Base-by-base conservation (phyloP, 2,797 vertebrate species). In the Mallotus villosus region DNA sequence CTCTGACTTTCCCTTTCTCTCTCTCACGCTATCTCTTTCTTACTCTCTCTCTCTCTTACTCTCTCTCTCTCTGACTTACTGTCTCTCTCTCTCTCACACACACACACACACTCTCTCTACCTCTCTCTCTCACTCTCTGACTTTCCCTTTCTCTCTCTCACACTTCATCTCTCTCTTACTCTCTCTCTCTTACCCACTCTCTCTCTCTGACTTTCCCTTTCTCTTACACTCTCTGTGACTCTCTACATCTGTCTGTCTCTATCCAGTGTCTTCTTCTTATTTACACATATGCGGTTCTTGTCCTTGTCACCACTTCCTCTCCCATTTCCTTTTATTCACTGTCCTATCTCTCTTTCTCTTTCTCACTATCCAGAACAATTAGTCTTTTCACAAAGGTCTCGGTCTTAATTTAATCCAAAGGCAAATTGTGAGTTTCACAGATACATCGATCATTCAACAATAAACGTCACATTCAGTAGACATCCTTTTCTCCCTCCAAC, bases 401-500 rank as follows among this genome's bases (percentile, higher is more conserved):
- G 7, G 34, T 37, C 34, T 37, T 37, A 9, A 9, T 37, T 37
- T 37, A 37, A 37, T 37, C 34, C 8, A 1, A 51, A 2, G 49
- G 49, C 49, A 51, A 51, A 51, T 16, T 16, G 46, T 49, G 49
- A 51, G 12, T 51, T 51, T 55, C 51, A 55, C 51, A 55, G 51
- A 46, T 55, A 5, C 51, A 55, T n/a, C 6, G 16, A n/a, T 55
- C 19, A 49, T 49, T 67, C 71, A 49, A 71, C 61, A 59, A 21
- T 29, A 29, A 14, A 46, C 21, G 21, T 22, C 16, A 17, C 1
- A 67, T 70, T 46, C 8, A 46, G 41, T 46, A 78, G 29, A 57
- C 66, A 80, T 76, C 85, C 76, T 46, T 46, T 12, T 11, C 72
- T 80, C 58, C 71, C 53, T 73, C 24, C 70, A 41, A 27, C 74